Evolutionary conservation across 1,140 invertebrate species (phyloP), one percentile per base, ranked within the genome.

Genomic region (Drosophila pachea): DNA sequence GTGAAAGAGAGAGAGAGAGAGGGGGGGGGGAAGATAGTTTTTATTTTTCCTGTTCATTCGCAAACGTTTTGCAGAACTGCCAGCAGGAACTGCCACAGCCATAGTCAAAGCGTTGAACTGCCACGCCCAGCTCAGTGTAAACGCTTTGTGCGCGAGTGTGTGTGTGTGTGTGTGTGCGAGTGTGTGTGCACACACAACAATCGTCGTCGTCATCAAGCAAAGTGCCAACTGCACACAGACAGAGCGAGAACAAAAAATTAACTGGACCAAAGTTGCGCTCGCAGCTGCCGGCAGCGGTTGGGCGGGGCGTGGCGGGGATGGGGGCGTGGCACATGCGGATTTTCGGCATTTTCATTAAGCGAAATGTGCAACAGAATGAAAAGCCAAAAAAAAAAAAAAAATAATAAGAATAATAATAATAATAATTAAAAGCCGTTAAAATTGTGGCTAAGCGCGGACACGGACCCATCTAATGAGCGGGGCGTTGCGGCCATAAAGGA

Each of bases 401-500:
- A n/a, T n/a, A n/a, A n/a, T n/a, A n/a, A n/a, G n/a, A n/a, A 35
- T 29, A 52, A 45, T 55, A 66, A 59, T 55, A 65, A 72, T 78
- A 81, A 78, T 83, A 81, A 81, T 83, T 78, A 83, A 83, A 82
- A 83, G 74, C 62, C 76, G 76, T 63, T 79, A 49, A 79, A 74
- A 79, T 50, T 50, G 54, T 42, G 78, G 69, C 72, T 79, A 76
- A 78, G 61, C 73, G 40, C 48, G 54, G 40, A 64, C 53, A 72
- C 33, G 31, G 31, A 38, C 33, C 4, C 8, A 12, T 12, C 40
- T 43, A 53, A 58, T 48, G 52, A n/a, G 40, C 40, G 12, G 40
- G 40, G 40, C n/a, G n/a, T n/a, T n/a, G n/a, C 40, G n/a, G 38
- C 11, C 22, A 12, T n/a, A 6, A 43, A 43, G 40, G 40, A 43